Base-by-base conservation (phyloP, 2,888 invertebrate species). In the Drepana falcataria region DNA sequence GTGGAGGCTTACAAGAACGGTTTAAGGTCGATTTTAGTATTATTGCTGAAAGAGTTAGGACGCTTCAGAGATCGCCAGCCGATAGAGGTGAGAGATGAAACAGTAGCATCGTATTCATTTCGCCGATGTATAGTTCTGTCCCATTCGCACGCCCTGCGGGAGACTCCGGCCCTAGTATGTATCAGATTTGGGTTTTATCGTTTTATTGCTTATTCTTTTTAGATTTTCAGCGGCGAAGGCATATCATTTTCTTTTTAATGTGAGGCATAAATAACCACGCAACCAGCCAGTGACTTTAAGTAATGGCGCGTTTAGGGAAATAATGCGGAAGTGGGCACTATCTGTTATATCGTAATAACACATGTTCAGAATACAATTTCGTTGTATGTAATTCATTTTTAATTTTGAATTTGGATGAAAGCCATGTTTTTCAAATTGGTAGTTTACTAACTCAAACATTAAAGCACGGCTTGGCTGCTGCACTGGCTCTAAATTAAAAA, bases 141-240 rank as follows among this genome's bases (percentile, higher is more conserved):
- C 77, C 78, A 59, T 71, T 91, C 85, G 70, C 85, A 81, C 89
- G 73, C 84, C 81, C 85, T 75, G 85, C 82, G 84, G 86, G 87
- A 83, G 81, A 79, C 85, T 84, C 82, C 72, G 82, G 80, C 85
- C 85, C 86, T 87, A 87, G 87, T 84, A 87, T 90, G 91, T 91
- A 91, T 91, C 91, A 89, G 91, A 91, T 90, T 91, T 89, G 89
- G 88, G 88, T 87, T 91, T 91, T 91, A 91, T 90, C 89, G 89
- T 91, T 91, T 91, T 91, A 91, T 90, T 90, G 91, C 91, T 88
- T 91, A 91, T 91, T 91, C 89, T 91, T 91, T 90, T 91, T 91
- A 90, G 90, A 91, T 91, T 91, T 91, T 90, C 89, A 89, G 86
- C 85, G 82, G 87, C 83, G 87, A 83, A 88, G 86, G 89, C 89